These are phyloP conservation scores for Elanoides forficatus DNA, from an alignment of 2,113 vertebrate genomes.

Conservation along the genomic window DNA sequence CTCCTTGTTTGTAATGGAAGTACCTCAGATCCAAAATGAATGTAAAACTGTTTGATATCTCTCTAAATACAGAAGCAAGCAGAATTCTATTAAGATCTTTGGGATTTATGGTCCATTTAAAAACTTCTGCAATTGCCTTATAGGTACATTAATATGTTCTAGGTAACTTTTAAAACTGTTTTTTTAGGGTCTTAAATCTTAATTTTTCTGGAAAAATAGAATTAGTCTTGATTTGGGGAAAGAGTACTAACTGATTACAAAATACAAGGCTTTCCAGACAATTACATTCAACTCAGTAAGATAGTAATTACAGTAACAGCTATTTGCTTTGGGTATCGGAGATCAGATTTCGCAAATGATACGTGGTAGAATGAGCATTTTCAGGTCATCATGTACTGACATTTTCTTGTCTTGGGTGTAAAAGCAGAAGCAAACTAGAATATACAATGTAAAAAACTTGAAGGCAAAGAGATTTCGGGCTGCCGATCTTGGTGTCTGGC, in stretches of 20 bases:
- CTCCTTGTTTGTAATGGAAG: not conserved
- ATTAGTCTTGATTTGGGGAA: not conserved
- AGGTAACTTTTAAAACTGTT: not conserved
- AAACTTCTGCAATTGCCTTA: not conserved
- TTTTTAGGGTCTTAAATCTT: not conserved
- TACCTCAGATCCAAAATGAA: not conserved
- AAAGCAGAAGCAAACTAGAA: not conserved
- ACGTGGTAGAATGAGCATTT: not conserved
- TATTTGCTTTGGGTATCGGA: not conserved
- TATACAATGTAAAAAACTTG: not conserved
- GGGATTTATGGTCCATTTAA: not conserved
- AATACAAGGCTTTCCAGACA: not conserved
- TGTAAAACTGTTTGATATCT: not conserved
- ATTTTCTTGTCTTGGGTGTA: not conserved
- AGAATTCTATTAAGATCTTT: not conserved
- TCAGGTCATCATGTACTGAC: not conserved
- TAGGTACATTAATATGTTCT: not conserved
- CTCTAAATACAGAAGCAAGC: not conserved
- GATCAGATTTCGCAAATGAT: not conserved
- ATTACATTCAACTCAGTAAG: not conserved
- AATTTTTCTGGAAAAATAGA: not conserved
- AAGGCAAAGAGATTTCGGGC: not conserved
- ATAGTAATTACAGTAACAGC: not conserved
- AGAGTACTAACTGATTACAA: not conserved
- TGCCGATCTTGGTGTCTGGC: not conserved